phyloP scores from a whole-genome alignment of 1,140 invertebrate species.

The Panonychus citri region DNA sequence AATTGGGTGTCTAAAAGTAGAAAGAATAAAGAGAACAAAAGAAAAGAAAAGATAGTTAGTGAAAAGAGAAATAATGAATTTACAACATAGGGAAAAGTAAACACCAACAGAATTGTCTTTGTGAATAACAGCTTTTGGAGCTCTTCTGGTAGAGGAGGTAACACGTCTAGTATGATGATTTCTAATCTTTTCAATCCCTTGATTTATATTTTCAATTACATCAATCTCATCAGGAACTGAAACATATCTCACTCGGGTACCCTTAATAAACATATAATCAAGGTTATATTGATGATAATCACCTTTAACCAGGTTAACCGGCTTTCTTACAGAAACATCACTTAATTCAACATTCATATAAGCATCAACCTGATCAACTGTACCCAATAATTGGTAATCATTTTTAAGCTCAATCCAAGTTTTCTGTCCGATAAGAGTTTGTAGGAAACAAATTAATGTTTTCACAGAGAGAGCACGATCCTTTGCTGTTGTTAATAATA shows the following conservation, averaged over 20 bases:
- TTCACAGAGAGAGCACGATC: constrained; percentile 3
- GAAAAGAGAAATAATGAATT: too few relatives aligned
- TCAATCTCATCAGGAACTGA: constrained; percentile 5
- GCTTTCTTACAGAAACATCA: not conserved
- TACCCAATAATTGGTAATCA: constrained; percentile 4
- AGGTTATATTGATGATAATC: not conserved
- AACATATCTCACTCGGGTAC: constrained; percentile 6
- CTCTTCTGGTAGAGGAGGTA: too few relatives aligned
- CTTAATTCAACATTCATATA: constrained; percentile 7
- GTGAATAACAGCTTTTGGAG: too few relatives aligned
- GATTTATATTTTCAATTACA: constrained; percentile 3
- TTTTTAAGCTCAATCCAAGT: constrained; percentile 3
- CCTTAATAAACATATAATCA: constrained; percentile 11
- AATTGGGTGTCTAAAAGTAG: too few relatives aligned
- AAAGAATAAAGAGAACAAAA: too few relatives aligned
- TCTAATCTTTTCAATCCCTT: not conserved
- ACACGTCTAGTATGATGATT: not conserved
- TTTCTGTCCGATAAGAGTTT: constrained; percentile 1
- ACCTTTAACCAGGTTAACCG: not conserved
- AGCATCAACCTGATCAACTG: constrained; percentile 2
- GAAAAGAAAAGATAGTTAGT: too few relatives aligned
- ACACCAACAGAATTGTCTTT: too few relatives aligned
- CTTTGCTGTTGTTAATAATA: too few relatives aligned
- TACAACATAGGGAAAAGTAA: too few relatives aligned
- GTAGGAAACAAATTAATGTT: constrained; percentile 7